Base-by-base conservation (phyloP, 2,113 vertebrate genomes). In the Ciconia maguari region DNA sequence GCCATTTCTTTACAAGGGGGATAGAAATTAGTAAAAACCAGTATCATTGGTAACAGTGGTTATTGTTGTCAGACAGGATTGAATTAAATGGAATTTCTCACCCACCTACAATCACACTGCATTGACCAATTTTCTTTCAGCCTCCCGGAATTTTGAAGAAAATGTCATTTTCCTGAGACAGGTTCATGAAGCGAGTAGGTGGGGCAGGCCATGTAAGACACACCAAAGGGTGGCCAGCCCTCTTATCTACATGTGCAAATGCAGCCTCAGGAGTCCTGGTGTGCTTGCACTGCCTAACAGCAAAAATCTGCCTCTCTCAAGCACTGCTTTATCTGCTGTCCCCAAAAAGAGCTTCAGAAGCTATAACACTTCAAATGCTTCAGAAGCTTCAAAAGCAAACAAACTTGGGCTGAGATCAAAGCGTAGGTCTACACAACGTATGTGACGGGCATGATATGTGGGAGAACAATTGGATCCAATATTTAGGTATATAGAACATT, bases 401-500 rank as follows among this genome's bases (percentile, higher is more conserved):
- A 97, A 92, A 94, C 78, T 55, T 42, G 49, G 80, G 36, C 16
- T 48, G 36, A 95, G 87, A 97, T 97, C 77, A 98, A 98, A 98
- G 92, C 29, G 0, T 21, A 57, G 30, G 21, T 49, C 72, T 96
- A 32, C 52, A 86, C 52, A 83, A 85, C 6, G 7, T 41, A 9
- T 82, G 24, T 79, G 87, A 57, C 4, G 3, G n/a, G 36, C 70
- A 72, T 16, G 57, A 54, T 27, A 52, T 4, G 1, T 24, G 10
- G 42, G 83, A 95, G 94, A 97, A 95, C 89, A 95, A 96, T 86
- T 21, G 52, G 91, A 94, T 69, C 85, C 17, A 32, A 89, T 36
- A 86, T 88, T 95, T 96, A 96, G 91, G 92, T 96, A 55, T 57
- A 72, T 14, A 57, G 61, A 94, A 20, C 29, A 30, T 87, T 81